Percentiles rank a stretch among this genome's conserved stretches.
phyloP scores from a whole-genome alignment of 1,140 invertebrate genomes.

The Palaemon carinicauda region DNA sequence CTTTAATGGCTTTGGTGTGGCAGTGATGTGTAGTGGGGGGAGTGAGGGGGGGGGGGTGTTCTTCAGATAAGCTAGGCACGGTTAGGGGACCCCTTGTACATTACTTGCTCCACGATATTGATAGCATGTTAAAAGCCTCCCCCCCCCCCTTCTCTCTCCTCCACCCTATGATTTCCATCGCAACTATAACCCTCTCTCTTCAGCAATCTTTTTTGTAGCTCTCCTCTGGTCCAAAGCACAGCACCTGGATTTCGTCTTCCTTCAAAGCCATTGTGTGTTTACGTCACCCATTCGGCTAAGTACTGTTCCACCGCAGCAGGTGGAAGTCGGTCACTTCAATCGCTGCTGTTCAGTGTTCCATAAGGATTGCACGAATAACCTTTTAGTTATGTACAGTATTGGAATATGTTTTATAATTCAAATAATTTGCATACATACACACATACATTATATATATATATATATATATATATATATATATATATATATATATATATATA shows the following conservation, averaged over 20 bases:
- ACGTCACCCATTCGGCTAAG: not conserved
- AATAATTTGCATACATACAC: too few relatives aligned
- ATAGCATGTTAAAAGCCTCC: not conserved
- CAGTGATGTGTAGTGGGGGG: not conserved
- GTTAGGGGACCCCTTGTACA: not conserved
- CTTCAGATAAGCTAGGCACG: not conserved
- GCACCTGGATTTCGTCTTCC: not conserved
- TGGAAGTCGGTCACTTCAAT: too few relatives aligned
- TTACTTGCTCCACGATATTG: not conserved
- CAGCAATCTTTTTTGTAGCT: not conserved
- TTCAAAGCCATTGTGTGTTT: not conserved
- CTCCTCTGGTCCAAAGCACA: too few relatives aligned
- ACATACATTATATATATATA: too few relatives aligned
- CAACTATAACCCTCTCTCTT: not conserved
- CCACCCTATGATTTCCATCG: not conserved
- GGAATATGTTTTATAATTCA: too few relatives aligned
- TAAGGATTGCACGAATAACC: too few relatives aligned
- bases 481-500: too few relatives aligned
- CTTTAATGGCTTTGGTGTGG: too few relatives aligned
- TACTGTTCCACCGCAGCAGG: too few relatives aligned
- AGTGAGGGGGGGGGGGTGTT: not conserved
- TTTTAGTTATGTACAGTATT: too few relatives aligned
- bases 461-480: too few relatives aligned
- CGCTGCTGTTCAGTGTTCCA: too few relatives aligned
- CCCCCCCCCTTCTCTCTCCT: not conserved